Conservation (phyloP, 2,113 vertebrate species). For the Hippoglossus stenolepis region DNA sequence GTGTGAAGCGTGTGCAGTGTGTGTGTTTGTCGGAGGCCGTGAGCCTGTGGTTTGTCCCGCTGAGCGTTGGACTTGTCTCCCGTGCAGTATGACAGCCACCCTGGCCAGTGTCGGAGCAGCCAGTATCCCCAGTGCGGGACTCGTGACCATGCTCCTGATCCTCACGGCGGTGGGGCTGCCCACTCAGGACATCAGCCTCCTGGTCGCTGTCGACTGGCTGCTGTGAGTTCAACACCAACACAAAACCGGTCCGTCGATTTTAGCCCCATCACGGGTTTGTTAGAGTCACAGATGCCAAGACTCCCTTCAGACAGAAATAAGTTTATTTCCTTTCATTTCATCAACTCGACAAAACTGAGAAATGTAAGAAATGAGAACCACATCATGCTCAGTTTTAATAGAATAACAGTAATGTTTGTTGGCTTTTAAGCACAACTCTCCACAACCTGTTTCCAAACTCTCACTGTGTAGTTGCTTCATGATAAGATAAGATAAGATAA, state of each 20-base stretch:
- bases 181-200: conserved; percentile 95
- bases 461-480: too few species aligned
- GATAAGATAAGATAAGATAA: too few species aligned
- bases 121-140: conserved; percentile 95
- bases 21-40: neutral
- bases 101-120: conserved; percentile 95
- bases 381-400: too few species aligned
- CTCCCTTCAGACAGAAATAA: too few species aligned
- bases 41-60: neutral
- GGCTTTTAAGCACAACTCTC: too few species aligned
- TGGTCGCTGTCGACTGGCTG: conserved; percentile 97
- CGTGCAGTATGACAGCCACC: conserved; percentile 91
- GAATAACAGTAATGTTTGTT: too few species aligned
- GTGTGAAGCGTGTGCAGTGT: neutral
- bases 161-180: conserved; percentile 96
- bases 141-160: conserved; percentile 98
- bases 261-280: neutral
- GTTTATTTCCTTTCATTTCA: too few species aligned
- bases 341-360: too few species aligned
- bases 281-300: neutral
- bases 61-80: conserved; percentile 37
- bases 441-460: too few species aligned
- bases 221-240: conserved; percentile 86
- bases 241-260: neutral
- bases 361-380: too few species aligned